phyloP scores from a whole-genome alignment of 1,140 invertebrate genomes.

The Drosophila equinoxialis region DNA sequence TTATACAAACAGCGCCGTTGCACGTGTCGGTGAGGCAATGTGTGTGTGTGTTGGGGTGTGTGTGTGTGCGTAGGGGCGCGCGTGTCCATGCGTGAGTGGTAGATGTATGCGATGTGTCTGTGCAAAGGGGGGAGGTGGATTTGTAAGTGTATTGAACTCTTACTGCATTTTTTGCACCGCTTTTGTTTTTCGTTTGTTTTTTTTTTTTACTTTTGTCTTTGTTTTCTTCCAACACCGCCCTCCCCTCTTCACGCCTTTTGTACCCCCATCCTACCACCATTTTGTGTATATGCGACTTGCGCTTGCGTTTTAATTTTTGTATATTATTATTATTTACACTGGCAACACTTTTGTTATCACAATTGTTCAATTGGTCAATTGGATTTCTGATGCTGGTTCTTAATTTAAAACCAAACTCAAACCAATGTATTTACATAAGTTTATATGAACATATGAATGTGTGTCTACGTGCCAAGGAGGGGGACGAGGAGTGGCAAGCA shows the following conservation, averaged over 20 bases:
- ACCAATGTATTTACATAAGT: background rate
- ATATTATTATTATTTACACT: conserved; percentile 13
- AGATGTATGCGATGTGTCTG: conserved; percentile 21
- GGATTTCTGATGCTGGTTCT: conserved; percentile 19
- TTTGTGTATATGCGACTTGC: conserved; percentile 22
- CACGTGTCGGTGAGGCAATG: conserved; percentile 40
- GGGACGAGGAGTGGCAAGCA: background rate
- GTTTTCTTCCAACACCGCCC: conserved; percentile 7
- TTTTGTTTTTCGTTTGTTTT: conserved; percentile 35
- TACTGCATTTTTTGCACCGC: conserved; percentile 77
- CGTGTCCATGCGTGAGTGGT: conserved; percentile 29
- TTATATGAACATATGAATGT: background rate
- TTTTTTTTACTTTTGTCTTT: conserved; percentile 28
- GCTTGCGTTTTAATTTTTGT: conserved; percentile 34
- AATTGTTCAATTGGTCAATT: conserved; percentile 41
- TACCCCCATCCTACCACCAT: background rate
- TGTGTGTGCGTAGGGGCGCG: conserved; percentile 33
- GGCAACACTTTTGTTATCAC: conserved; percentile 48
- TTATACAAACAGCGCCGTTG: conserved; percentile 64
- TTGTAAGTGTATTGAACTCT: conserved; percentile 73
- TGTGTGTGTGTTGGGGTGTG: background rate
- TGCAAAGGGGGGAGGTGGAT: conserved; percentile 12
- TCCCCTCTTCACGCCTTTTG: too few relatives aligned
- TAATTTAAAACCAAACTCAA: conserved; percentile 10
- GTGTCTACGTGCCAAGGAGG: background rate